Base-by-base conservation (phyloP, 2,888 invertebrate genomes). In the Carterocephalus palaemon region DNA sequence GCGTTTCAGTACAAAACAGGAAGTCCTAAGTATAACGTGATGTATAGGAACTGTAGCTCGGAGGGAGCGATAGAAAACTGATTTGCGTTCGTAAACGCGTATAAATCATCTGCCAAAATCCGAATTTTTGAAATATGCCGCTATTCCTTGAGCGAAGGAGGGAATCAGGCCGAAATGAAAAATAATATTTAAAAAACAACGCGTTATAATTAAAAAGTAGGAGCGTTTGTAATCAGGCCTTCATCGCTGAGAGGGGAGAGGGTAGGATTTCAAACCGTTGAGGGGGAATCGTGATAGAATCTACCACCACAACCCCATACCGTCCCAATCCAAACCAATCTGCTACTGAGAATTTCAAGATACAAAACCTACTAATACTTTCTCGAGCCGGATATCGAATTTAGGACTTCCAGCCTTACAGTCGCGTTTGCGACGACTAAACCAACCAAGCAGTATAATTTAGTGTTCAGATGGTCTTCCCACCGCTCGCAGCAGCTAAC, bases 21-120 rank as follows among this genome's bases (percentile, higher is more conserved):
- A n/a, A 0, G 15, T 36, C 9, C 17, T 6, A 1, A 2, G 10
- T 3, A n/a, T 4, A 10, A 4, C 3, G 4, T 26, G 12, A 12
- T 4, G 17, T 5, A 12, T 37, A 8, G 17, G 4, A 8, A 19
- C 12, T n/a, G 17, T 28, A 19, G 26, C 7, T 9, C 3, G 17
- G 7, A 9, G 23, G 12, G 26, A 28, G 23, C 37, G 37, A 38
- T 38, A 38, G 37, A 28, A 38, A 38, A 26, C 26, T 38, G 37
- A 38, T 28, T 38, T 38, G 26, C 26, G 26, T 38, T 38, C 37
- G 37, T 28, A 28, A 19, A 7, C 19, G 37, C 12, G 19, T 19
- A 38, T 38, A 38, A 38, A 38, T 38, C 37, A 28, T 38, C 10
- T 37, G 9, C 3, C 9, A 19, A 19, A 28, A 16, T 38, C 17